Percentiles rank a stretch among this genome's conserved stretches.
Conservation (phyloP, 2,888 invertebrate species). For the Drosophila maculinotata region DNA sequence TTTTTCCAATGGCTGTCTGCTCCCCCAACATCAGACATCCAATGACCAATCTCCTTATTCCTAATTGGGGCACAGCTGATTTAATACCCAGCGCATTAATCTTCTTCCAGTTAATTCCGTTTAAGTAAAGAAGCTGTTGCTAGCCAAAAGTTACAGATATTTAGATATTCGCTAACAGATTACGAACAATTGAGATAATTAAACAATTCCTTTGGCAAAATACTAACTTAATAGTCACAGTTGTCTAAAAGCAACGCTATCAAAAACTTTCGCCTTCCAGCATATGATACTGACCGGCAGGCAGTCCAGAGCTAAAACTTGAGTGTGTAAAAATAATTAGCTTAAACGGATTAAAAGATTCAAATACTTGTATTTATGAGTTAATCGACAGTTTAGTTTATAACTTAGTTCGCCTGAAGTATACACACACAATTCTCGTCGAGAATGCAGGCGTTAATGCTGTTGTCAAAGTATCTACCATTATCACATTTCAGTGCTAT, state of each 20-base stretch:
- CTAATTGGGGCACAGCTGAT: slow-evolving; percentile 23
- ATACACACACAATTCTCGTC: slow-evolving; percentile 16
- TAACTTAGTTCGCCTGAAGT: neutral
- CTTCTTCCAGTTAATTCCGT: slow-evolving; percentile 2
- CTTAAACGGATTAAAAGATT: no score
- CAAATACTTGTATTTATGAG: neutral
- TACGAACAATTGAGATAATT: slow-evolving; percentile 43
- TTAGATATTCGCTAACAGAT: slow-evolving; percentile 11
- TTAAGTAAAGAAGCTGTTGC: slow-evolving; percentile 1
- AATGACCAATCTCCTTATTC: neutral
- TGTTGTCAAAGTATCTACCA: slow-evolving; percentile 20
- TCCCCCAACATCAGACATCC: neutral
- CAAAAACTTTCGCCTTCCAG: slow-evolving; percentile 10
- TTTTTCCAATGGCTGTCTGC: neutral
- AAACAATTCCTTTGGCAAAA: slow-evolving; percentile 13
- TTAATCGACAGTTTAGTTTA: no score
- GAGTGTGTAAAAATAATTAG: no score
- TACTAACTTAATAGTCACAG: slow-evolving; percentile 18
- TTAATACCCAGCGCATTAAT: slow-evolving; percentile 13
- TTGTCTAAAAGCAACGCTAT: slow-evolving; percentile 15
- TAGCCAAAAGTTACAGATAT: slow-evolving; percentile 7
- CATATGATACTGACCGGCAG: slow-evolving; percentile 11
- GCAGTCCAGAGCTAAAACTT: no score
- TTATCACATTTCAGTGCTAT: slow-evolving; percentile 16
- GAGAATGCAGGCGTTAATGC: slow-evolving; percentile 5